These are phyloP conservation scores for Dusona sp. DNA, from an alignment of 2,888 invertebrate genomes.

Conservation along the genomic window DNA sequence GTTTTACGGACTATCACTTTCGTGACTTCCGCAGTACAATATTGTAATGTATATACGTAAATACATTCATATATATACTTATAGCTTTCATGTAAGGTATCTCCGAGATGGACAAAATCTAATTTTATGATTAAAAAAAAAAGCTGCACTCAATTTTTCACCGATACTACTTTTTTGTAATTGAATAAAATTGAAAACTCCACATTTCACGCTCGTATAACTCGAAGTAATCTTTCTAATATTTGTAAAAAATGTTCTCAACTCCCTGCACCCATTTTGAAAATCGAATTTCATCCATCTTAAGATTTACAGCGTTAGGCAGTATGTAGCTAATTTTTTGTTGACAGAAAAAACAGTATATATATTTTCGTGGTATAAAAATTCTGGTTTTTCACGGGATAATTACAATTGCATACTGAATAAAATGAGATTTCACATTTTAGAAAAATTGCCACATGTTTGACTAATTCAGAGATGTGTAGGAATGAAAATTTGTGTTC, in stretches of 20 bases:
- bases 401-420: background rate
- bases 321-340: background rate
- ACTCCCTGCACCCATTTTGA: background rate
- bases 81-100: constrained; percentile 13
- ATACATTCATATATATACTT: constrained; percentile 48
- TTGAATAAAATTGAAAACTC: background rate
- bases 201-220: background rate
- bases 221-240: background rate
- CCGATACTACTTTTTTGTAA: background rate
- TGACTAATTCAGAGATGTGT: background rate
- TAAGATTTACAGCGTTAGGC: background rate
- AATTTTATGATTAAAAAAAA: background rate
- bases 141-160: background rate
- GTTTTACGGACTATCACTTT: constrained; percentile 67
- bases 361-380: constrained; percentile 16
- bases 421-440: background rate
- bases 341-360: background rate
- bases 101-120: constrained; percentile 31
- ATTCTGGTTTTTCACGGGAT: background rate
- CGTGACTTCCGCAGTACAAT: constrained; percentile 35
- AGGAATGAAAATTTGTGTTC: background rate
- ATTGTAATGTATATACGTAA: constrained; percentile 6
- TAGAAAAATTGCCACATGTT: background rate
- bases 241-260: background rate
- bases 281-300: background rate